A percentile compares a stretch with the other conserved stretches of the same genome.
These are phyloP conservation scores for Procavia capensis DNA, from an alignment of 2,113 vertebrate genomes.

Conservation along the genomic window DNA sequence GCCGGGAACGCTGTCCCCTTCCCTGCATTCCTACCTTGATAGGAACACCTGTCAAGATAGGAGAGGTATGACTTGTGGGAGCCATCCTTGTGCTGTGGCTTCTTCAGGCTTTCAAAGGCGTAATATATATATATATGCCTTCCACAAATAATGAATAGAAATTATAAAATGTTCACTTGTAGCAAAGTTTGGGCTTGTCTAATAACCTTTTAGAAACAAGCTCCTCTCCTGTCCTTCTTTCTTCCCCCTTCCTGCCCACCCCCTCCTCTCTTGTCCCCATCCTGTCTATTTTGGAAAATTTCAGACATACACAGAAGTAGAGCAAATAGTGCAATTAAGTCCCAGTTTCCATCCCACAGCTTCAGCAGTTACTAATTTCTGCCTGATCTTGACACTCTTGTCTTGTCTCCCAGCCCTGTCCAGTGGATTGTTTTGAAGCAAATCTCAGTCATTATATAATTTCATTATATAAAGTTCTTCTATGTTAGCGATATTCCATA, in stretches of 20 bases:
- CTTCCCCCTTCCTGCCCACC: not conserved
- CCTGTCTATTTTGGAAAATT: slow-evolving; percentile 19
- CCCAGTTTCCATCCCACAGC: not conserved
- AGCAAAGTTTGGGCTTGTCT: not conserved
- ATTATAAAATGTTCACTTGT: slow-evolving; percentile 13
- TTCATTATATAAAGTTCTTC: slow-evolving; percentile 33
- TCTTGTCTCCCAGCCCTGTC: not conserved
- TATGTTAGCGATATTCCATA: slow-evolving; percentile 33
- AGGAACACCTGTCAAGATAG: slow-evolving; percentile 92
- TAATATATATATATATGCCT: not conserved
- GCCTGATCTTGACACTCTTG: not conserved
- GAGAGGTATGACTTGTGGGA: slow-evolving; percentile 88
- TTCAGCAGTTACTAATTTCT: slow-evolving; percentile 14
- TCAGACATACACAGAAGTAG: not conserved
- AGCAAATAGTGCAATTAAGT: not conserved
- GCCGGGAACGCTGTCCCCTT: slow-evolving; percentile 95
- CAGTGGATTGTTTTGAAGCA: slow-evolving; percentile 37
- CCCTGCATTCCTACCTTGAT: slow-evolving; percentile 94
- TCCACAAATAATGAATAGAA: slow-evolving; percentile 5
- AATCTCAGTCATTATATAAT: not conserved
- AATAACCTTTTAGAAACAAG: not conserved
- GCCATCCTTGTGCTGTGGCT: not conserved
- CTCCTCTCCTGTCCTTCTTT: not conserved
- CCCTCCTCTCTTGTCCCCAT: not conserved
- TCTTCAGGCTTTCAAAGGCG: slow-evolving; percentile 42